Conservation (phyloP, 1,140 invertebrate genomes). For the Agraylea sexmaculata region DNA sequence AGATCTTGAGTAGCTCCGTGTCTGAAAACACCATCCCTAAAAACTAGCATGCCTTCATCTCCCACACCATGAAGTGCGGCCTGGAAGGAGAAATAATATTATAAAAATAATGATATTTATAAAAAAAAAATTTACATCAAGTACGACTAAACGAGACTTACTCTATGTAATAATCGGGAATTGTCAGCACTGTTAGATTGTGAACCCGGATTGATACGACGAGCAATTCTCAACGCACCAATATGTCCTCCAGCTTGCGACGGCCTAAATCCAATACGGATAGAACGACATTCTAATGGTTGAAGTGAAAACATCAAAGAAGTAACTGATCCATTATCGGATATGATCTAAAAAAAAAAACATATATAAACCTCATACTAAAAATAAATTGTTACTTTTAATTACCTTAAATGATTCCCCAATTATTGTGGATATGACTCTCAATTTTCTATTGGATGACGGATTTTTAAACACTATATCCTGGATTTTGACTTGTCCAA, state of each 20-base stretch:
- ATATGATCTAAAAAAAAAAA: constrained; percentile 11
- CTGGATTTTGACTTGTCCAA: constrained; percentile 11
- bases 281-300: constrained; percentile 17
- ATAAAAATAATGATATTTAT: neutral
- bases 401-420: constrained; percentile 19
- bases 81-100: constrained; percentile 11
- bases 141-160: constrained; percentile 6
- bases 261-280: constrained; percentile 15
- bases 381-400: neutral
- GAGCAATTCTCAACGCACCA: constrained; percentile 11
- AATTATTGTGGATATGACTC: constrained; percentile 8
- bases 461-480: constrained; percentile 18
- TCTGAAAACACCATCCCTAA: constrained; percentile 17
- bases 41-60: constrained; percentile 12
- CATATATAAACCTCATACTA: neutral
- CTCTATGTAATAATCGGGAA: constrained; percentile 12
- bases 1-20: constrained; percentile 16
- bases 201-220: neutral
- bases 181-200: constrained; percentile 5
- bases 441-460: constrained; percentile 13
- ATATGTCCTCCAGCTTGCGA: constrained; percentile 8
- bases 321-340: constrained; percentile 6
- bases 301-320: constrained; percentile 17
- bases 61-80: constrained; percentile 16
- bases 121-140: neutral